These are phyloP conservation scores for Threskiornis aethiopicus DNA, from an alignment of 2,797 vertebrate genomes.

Conservation along the genomic window DNA sequence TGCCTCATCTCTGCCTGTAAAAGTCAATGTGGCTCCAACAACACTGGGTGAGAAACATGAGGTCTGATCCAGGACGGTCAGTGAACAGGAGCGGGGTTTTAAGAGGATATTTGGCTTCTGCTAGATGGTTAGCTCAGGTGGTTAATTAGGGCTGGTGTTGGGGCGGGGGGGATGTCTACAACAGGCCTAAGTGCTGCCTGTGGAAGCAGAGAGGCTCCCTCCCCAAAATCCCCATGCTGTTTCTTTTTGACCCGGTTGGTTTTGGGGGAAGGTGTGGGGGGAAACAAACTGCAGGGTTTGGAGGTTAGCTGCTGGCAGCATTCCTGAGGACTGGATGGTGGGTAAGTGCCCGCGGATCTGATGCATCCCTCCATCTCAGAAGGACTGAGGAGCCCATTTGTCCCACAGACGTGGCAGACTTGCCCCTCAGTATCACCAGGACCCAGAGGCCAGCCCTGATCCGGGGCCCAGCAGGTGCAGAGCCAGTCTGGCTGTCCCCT, in stretches of 20 bases:
- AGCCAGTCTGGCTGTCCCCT: background rate
- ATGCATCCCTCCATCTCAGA: rapidly evolving
- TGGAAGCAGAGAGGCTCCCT: background rate
- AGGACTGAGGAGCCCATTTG: background rate
- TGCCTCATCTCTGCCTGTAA: background rate
- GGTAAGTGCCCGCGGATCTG: rapidly evolving
- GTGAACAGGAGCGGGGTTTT: background rate
- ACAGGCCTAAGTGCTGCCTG: background rate
- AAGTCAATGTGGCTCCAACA: background rate
- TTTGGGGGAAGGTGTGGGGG: background rate
- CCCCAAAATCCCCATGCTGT: background rate
- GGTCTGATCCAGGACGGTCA: background rate
- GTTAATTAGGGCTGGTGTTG: background rate
- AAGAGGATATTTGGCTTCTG: background rate
- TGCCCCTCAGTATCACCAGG: background rate
- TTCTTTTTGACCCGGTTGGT: background rate
- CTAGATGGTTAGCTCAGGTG: background rate
- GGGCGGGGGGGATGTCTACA: background rate
- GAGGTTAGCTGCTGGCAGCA: background rate
- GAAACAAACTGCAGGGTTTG: background rate
- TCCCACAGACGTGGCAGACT: background rate
- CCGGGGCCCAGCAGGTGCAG: background rate
- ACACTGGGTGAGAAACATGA: background rate
- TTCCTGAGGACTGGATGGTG: background rate
- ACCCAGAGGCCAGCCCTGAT: background rate